Percentiles rank a stretch among this genome's conserved stretches.
Evolutionary conservation across 2,797 vertebrate species (phyloP).

Genomic region (Chloroceryle inda): DNA sequence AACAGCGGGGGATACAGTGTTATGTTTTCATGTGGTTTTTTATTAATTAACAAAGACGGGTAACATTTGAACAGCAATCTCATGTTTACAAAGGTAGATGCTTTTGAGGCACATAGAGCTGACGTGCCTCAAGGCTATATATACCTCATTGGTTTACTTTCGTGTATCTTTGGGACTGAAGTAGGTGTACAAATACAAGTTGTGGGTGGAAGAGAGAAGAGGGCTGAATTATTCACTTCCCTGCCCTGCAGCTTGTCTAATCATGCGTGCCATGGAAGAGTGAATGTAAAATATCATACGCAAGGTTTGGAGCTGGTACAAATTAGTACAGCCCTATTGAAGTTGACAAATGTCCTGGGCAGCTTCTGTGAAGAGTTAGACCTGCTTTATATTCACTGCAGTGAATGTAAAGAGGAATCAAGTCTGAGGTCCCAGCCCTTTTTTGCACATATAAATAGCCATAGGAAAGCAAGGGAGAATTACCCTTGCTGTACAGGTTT

Average conservation of each 20-base stretch:
- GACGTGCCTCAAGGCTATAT: not conserved
- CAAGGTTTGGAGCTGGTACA: not conserved
- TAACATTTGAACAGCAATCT: not conserved
- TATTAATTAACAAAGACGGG: not conserved
- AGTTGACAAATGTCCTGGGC: not conserved
- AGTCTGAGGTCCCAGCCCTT: not conserved
- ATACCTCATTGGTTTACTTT: slow-evolving; percentile 22
- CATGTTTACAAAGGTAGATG: not conserved
- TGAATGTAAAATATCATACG: slow-evolving; percentile 19
- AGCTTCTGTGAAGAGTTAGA: not conserved
- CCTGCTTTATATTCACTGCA: not conserved
- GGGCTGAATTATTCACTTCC: slow-evolving; percentile 20
- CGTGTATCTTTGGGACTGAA: not conserved
- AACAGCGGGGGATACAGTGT: not conserved
- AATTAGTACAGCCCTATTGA: not conserved
- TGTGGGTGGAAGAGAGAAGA: not conserved
- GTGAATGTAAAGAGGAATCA: not conserved
- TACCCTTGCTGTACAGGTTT: not conserved
- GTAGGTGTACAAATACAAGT: not conserved
- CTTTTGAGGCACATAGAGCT: not conserved
- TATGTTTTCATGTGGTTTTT: not conserved
- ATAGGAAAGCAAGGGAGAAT: not conserved
- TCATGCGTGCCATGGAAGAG: not conserved
- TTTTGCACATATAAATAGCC: not conserved
- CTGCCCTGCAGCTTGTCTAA: slow-evolving; percentile 40